Conservation (phyloP, 2,797 vertebrate genomes). For the Danionella dracula region DNA sequence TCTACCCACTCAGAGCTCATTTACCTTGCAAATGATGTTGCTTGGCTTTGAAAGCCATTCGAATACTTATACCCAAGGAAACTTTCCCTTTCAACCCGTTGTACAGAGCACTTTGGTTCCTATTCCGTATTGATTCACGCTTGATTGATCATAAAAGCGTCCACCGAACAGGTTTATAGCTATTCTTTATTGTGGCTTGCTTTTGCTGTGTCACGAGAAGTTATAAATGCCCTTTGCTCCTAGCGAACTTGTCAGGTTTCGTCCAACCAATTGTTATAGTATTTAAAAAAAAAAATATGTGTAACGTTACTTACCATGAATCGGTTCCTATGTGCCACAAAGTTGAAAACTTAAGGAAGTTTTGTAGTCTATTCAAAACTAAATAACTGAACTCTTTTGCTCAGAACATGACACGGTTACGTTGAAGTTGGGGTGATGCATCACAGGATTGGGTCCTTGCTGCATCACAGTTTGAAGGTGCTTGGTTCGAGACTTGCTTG, state of each 20-base stretch:
- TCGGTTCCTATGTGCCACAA: no score
- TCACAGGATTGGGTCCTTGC: no score
- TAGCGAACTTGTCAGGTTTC: not conserved
- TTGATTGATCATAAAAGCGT: not conserved
- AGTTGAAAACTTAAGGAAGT: no score
- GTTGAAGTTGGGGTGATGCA: no score
- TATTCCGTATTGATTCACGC: not conserved
- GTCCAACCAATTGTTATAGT: no score
- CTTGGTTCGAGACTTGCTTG: no score
- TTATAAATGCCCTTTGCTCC: slow-evolving; percentile 10
- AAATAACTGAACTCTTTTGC: no score
- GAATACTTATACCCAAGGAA: not conserved
- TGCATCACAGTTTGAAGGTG: no score
- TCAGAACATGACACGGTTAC: no score
- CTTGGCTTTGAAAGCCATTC: slow-evolving; percentile 1
- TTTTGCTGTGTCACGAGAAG: slow-evolving; percentile 10
- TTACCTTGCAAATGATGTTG: slow-evolving; percentile 21
- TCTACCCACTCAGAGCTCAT: not conserved
- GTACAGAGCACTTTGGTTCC: not conserved
- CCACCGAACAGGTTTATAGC: not conserved
- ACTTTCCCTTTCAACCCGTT: not conserved
- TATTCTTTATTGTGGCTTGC: not conserved
- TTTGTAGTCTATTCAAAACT: no score
- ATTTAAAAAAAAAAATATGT: no score
- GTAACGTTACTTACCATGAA: no score